Percentiles rank a stretch among this genome's conserved stretches.
These are phyloP conservation scores for Mesembrinibis cayennensis DNA, from an alignment of 2,113 vertebrate genomes.

Conservation along the genomic window DNA sequence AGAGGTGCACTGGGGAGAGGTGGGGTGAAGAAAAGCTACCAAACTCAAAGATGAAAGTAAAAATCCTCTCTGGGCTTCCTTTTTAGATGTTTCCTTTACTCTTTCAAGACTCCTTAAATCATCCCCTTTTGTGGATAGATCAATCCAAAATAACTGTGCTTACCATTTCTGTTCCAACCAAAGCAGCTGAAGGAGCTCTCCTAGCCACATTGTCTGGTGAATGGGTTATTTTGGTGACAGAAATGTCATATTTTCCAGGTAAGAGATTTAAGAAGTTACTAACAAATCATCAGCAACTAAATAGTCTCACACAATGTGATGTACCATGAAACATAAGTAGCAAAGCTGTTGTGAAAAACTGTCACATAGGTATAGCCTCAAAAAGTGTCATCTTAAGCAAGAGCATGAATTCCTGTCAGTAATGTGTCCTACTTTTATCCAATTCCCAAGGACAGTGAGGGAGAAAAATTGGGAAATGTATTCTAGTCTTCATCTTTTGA, in stretches of 20 bases:
- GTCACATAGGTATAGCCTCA: neutral
- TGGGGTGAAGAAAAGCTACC: constrained; percentile 29
- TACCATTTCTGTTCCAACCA: neutral
- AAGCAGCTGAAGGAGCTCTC: neutral
- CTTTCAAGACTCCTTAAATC: constrained; percentile 38
- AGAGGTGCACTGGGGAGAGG: constrained; percentile 2
- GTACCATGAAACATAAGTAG: neutral
- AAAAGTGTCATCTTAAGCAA: neutral
- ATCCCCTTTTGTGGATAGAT: neutral
- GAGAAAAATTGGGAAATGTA: neutral
- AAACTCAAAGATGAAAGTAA: constrained; percentile 48
- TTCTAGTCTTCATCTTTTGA: neutral
- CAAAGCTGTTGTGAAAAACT: neutral
- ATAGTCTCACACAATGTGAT: neutral
- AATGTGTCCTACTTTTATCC: neutral
- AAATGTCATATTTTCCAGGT: neutral
- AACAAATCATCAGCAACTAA: neutral
- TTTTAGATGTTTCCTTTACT: constrained; percentile 16
- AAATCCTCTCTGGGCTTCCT: constrained; percentile 9
- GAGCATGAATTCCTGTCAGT: neutral
- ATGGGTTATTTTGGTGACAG: neutral
- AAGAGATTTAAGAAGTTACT: neutral
- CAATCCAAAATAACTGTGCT: neutral
- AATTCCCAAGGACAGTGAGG: neutral
- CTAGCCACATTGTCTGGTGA: neutral